phyloP scores from a whole-genome alignment of 2,888 invertebrate genomes.

The Panopea generosa region DNA sequence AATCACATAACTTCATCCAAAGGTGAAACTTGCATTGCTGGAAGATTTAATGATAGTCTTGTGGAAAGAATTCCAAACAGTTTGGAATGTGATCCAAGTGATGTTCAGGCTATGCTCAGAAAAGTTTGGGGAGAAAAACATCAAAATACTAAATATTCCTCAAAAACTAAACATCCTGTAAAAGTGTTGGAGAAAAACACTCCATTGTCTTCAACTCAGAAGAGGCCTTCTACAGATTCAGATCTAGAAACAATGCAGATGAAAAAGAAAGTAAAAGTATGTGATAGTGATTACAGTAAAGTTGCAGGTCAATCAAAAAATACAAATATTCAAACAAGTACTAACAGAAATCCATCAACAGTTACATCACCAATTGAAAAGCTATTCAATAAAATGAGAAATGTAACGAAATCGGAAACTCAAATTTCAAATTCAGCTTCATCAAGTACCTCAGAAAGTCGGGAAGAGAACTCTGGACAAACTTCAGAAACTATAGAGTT shows the following conservation, averaged over 20 bases:
- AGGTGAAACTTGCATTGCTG: background rate
- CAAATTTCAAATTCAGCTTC: background rate
- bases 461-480: background rate
- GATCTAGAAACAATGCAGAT: background rate
- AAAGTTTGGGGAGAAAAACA: constrained; percentile 67
- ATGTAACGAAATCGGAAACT: constrained; percentile 8
- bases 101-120: constrained; percentile 64
- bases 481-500: constrained; percentile 3
- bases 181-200: too few species aligned
- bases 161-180: too few species aligned
- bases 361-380: constrained; percentile 57
- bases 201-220: background rate
- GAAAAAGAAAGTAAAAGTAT: background rate
- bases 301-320: background rate
- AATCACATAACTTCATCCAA: background rate
- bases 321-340: background rate
- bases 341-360: background rate
- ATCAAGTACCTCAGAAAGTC: background rate
- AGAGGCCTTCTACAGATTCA: constrained; percentile 7
- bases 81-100: constrained; percentile 22
- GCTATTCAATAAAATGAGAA: constrained; percentile 35
- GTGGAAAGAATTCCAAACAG: too few species aligned
- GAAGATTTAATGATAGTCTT: background rate
- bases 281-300: constrained; percentile 5
- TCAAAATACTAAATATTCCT: background rate